A percentile compares a stretch with the other conserved stretches of the same genome.
These are phyloP conservation scores for Burhinus bistriatus DNA, from an alignment of 2,113 vertebrate species.

Conservation along the genomic window DNA sequence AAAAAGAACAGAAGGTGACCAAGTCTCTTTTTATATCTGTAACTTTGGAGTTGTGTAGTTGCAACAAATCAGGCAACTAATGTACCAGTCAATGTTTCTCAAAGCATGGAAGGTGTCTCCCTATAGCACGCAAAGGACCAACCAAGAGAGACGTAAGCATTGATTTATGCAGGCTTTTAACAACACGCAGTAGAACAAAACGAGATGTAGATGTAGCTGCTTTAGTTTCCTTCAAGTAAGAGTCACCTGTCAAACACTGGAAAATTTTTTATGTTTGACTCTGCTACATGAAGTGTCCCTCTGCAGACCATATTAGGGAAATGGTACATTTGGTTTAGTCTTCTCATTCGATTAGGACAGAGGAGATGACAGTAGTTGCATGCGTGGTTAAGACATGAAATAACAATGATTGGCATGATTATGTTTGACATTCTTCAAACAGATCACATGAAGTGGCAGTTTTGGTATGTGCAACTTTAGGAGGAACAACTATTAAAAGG, in stretches of 20 bases:
- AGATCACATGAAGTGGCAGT: not conserved
- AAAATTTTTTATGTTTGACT: not conserved
- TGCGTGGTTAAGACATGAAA: not conserved
- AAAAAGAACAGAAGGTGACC: not conserved
- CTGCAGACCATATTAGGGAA: not conserved
- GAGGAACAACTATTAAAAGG: not conserved
- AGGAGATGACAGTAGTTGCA: conserved; percentile 1
- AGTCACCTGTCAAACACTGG: not conserved
- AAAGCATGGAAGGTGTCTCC: not conserved
- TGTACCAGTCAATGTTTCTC: not conserved
- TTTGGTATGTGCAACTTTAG: not conserved
- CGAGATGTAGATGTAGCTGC: not conserved
- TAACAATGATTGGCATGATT: not conserved
- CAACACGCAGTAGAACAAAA: not conserved
- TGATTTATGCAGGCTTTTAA: not conserved
- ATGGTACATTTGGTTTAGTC: not conserved
- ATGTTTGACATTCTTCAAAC: not conserved
- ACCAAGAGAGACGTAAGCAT: not conserved
- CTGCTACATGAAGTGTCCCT: not conserved
- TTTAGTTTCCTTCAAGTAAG: not conserved
- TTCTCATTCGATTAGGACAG: not conserved
- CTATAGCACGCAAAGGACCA: not conserved
- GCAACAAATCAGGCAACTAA: not conserved
- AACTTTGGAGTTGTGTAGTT: not conserved
- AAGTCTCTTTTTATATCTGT: not conserved